Evolutionary conservation across 64 coral and sea anemone genomes (phyloP).

Genomic region (Porites australiensis): DNA sequence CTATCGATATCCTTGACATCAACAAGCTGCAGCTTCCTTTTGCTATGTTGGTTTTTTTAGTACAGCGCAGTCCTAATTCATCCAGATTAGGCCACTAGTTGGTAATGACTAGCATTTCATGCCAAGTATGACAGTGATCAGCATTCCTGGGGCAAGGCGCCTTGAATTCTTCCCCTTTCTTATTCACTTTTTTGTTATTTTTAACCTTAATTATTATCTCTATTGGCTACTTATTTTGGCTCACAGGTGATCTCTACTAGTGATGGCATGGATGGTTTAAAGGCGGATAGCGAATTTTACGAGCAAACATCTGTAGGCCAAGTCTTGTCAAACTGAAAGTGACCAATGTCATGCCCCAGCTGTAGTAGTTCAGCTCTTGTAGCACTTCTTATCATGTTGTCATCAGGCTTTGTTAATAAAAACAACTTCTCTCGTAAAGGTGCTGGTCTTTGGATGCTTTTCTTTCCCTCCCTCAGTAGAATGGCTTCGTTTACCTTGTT

Average conservation of each 20-base stretch:
- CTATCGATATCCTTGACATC: too few species aligned
- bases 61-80: too few species aligned
- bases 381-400: slow-evolving; percentile 37
- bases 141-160: too few species aligned
- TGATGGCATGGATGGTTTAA: slow-evolving; percentile 39
- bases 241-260: slow-evolving; percentile 37
- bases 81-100: too few species aligned
- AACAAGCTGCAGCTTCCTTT: too few species aligned
- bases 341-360: slow-evolving; percentile 67
- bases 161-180: too few species aligned
- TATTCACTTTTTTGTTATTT: too few species aligned
- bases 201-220: too few species aligned
- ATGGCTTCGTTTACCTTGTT: slow-evolving; percentile 38
- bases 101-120: too few species aligned
- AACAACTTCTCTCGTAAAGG: slow-evolving; percentile 62
- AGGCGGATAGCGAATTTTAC: slow-evolving; percentile 50
- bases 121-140: too few species aligned
- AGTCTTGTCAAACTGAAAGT: slow-evolving; percentile 64
- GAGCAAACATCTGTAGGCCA: slow-evolving; percentile 52
- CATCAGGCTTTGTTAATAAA: slow-evolving; percentile 33
- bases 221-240: slow-evolving; percentile 39
- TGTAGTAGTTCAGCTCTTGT: slow-evolving; percentile 74
- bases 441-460: slow-evolving; percentile 44
- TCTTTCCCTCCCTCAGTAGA: slow-evolving; percentile 36
- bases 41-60: too few species aligned